These are phyloP conservation scores for Clunio marinus DNA, from an alignment of 2,888 invertebrate genomes.

Conservation along the genomic window DNA sequence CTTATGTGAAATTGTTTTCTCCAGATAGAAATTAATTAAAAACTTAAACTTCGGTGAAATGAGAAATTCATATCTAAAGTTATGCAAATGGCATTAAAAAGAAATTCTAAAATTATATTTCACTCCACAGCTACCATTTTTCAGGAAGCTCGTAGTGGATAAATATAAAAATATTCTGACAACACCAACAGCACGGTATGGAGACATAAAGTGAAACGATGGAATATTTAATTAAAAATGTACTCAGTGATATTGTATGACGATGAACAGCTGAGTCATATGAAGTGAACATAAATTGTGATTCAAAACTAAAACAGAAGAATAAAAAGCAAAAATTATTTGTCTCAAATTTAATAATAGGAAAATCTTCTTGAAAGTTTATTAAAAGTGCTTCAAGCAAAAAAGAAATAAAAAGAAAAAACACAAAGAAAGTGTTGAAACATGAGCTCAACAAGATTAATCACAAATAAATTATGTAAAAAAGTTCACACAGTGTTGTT, in stretches of 20 bases:
- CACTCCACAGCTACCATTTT: too few species aligned
- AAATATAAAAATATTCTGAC: background rate
- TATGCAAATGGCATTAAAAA: too few species aligned
- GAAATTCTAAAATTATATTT: too few species aligned
- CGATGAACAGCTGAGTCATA: background rate
- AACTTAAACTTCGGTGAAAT: too few species aligned
- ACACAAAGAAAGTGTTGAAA: too few species aligned
- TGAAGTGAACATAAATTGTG: background rate
- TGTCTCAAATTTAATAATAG: background rate
- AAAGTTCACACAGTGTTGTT: slow-evolving; percentile 34
- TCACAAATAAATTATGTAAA: slow-evolving; percentile 16
- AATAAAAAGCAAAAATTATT: background rate
- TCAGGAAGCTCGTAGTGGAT: background rate
- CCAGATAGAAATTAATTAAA: too few species aligned
- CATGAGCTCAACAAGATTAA: slow-evolving; percentile 34
- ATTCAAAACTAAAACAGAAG: background rate
- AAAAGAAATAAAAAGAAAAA: slow-evolving; percentile 1
- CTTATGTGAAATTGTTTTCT: too few species aligned
- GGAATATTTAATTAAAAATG: background rate
- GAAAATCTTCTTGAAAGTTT: background rate
- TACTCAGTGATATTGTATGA: background rate
- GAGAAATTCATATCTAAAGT: too few species aligned
- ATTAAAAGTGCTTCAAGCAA: slow-evolving; percentile 1
- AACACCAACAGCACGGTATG: background rate
- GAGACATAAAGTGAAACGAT: background rate